These are phyloP conservation scores for Cydia strobilella DNA, from an alignment of 1,140 invertebrate genomes.

Conservation along the genomic window DNA sequence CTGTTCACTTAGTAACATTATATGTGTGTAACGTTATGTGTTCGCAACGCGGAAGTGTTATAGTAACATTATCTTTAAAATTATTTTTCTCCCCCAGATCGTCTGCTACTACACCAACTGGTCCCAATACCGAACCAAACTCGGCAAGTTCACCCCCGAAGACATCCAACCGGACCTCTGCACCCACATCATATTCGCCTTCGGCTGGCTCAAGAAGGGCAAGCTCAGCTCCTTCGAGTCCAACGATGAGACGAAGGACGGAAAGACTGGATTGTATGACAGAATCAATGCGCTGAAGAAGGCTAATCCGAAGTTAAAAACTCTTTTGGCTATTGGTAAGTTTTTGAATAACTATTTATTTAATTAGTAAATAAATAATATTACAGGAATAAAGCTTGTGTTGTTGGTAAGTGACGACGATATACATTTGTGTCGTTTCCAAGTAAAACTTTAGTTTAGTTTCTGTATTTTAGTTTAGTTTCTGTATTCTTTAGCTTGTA, in stretches of 20 bases:
- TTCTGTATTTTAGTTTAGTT: too few species aligned
- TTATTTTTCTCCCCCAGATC: too few species aligned
- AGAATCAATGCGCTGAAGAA: conserved; percentile 91
- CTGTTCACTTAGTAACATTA: too few species aligned
- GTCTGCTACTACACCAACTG: conserved; percentile 99
- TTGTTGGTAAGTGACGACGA: too few species aligned
- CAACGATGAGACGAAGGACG: conserved; percentile 96
- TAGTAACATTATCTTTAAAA: too few species aligned
- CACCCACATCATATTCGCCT: conserved; percentile 97
- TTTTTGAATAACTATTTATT: conserved; percentile 34
- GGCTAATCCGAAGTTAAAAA: conserved; percentile 93
- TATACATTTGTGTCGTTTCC: too few species aligned
- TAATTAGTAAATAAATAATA: too few species aligned
- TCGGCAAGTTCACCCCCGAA: conserved; percentile 96
- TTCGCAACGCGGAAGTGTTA: too few species aligned
- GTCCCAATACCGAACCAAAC: conserved; percentile 96
- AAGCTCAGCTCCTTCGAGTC: conserved; percentile 94
- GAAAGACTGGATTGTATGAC: conserved; percentile 94
- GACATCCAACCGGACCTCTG: conserved; percentile 97
- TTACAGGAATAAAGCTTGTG: too few species aligned
- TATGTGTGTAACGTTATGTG: too few species aligned
- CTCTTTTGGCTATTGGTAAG: conserved; percentile 93
- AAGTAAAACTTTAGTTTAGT: too few species aligned
- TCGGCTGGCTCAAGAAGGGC: conserved; percentile 98
- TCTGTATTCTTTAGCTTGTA: too few species aligned